Conservation (phyloP, 2,797 vertebrate genomes). For the Manis pentadactyla region DNA sequence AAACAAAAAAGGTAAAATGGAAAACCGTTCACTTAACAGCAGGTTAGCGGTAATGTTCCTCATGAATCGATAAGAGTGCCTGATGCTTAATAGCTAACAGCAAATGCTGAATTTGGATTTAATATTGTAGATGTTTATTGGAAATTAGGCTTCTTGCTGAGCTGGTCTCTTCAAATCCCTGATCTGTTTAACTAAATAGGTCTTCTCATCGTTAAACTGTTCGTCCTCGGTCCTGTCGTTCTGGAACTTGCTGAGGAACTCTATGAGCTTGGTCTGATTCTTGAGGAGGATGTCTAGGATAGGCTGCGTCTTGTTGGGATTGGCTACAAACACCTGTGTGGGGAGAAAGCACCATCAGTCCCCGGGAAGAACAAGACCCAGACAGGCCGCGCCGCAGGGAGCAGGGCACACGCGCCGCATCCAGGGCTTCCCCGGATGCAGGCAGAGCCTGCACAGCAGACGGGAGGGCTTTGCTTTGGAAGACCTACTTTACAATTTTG, state of each 20-base stretch:
- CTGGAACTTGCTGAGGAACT: slow-evolving; percentile 99
- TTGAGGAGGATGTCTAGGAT: slow-evolving; percentile 98
- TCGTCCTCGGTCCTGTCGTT: slow-evolving; percentile 98
- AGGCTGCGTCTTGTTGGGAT: slow-evolving; percentile 98
- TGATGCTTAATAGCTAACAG: slow-evolving; percentile 92
- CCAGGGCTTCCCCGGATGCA: accelerated
- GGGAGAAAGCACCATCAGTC: neutral
- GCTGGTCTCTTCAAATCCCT: slow-evolving; percentile 98
- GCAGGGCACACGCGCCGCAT: accelerated
- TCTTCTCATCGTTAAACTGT: slow-evolving; percentile 99
- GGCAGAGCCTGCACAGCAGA: too few species aligned
- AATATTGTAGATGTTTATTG: slow-evolving; percentile 86
- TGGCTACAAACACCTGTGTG: slow-evolving; percentile 97
- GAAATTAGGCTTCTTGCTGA: slow-evolving; percentile 94
- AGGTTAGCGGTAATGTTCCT: slow-evolving; percentile 93
- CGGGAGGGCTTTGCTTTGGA: neutral
- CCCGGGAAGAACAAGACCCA: neutral
- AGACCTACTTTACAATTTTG: neutral
- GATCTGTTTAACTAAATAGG: slow-evolving; percentile 99
- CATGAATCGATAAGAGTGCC: slow-evolving; percentile 89
- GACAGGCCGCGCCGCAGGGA: neutral
- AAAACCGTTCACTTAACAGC: slow-evolving; percentile 93
- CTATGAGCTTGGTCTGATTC: slow-evolving; percentile 98
- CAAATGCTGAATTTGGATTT: slow-evolving; percentile 91
- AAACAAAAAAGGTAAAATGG: slow-evolving; percentile 86